Percentiles rank a stretch among this genome's conserved stretches.
These are phyloP conservation scores for Tachuris rubrigastra DNA, from an alignment of 2,113 vertebrate species.

Conservation along the genomic window DNA sequence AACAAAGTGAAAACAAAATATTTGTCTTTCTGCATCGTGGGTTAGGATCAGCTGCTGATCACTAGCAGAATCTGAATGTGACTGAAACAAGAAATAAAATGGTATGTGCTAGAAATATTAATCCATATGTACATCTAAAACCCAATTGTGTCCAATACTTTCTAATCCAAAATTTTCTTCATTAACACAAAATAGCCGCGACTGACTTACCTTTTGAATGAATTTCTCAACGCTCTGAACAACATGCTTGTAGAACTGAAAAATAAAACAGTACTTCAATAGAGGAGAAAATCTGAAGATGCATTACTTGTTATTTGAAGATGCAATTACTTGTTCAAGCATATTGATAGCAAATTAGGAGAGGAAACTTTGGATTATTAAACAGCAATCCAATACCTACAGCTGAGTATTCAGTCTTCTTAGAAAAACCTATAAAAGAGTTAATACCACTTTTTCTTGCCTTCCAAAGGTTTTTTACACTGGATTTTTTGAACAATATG, in stretches of 20 bases:
- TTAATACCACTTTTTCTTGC: background rate
- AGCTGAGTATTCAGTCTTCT: background rate
- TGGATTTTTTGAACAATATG: background rate
- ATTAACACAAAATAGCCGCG: background rate
- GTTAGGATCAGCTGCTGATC: background rate
- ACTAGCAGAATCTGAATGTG: background rate
- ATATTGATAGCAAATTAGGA: background rate
- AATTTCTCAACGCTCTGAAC: constrained; percentile 99
- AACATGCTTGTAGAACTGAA: constrained; percentile 99
- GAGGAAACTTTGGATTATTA: background rate
- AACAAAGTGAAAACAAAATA: background rate
- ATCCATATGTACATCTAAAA: background rate
- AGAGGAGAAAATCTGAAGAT: background rate
- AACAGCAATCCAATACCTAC: background rate
- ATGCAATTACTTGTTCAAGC: background rate
- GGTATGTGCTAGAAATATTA: background rate
- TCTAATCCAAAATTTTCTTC: background rate
- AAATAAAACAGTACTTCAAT: constrained; percentile 47
- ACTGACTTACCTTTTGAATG: constrained; percentile 90
- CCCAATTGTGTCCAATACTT: background rate
- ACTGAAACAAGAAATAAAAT: background rate
- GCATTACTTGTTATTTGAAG: background rate
- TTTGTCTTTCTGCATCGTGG: background rate
- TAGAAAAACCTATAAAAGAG: background rate
- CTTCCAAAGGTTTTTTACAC: background rate